Percentiles rank a stretch among this genome's conserved stretches.
Conservation (phyloP, 1,140 invertebrate genomes). For the Gryon sp. region DNA sequence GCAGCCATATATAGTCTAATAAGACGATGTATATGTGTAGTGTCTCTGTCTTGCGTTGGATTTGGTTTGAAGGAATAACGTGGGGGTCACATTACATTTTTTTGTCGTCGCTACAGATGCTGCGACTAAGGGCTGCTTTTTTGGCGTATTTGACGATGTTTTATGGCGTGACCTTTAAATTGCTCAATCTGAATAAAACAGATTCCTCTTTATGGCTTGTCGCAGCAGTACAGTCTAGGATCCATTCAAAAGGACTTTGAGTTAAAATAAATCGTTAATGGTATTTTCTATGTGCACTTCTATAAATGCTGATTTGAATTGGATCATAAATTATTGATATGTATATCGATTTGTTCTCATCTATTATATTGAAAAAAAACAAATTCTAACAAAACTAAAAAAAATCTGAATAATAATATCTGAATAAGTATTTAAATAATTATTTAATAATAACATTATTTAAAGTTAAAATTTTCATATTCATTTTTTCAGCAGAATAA, state of each 20-base stretch:
- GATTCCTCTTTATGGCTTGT: constrained; percentile 10
- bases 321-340: too few species aligned
- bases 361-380: too few species aligned
- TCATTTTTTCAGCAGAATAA: too few species aligned
- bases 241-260: constrained; percentile 1
- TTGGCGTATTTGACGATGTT: constrained; percentile 11
- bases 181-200: constrained; percentile 40
- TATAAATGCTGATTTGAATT: too few species aligned
- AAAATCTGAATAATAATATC: too few species aligned
- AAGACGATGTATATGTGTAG: constrained; percentile 30
- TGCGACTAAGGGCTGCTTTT: constrained; percentile 18
- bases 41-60: constrained; percentile 24
- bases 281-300: too few species aligned
- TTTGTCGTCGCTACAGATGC: constrained; percentile 34
- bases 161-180: constrained; percentile 27
- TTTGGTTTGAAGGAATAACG: constrained; percentile 16
- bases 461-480: too few species aligned
- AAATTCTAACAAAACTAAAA: too few species aligned
- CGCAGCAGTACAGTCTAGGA: constrained; percentile 1
- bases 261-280: too few species aligned
- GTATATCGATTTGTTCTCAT: too few species aligned
- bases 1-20: constrained; percentile 45
- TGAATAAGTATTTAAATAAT: too few species aligned
- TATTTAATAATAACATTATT: too few species aligned
- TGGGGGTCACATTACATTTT: constrained; percentile 38